Evolutionary conservation across 2,888 invertebrate genomes (phyloP), one percentile per base, ranked within the genome.

Genomic region (Lasioglossum morio): DNA sequence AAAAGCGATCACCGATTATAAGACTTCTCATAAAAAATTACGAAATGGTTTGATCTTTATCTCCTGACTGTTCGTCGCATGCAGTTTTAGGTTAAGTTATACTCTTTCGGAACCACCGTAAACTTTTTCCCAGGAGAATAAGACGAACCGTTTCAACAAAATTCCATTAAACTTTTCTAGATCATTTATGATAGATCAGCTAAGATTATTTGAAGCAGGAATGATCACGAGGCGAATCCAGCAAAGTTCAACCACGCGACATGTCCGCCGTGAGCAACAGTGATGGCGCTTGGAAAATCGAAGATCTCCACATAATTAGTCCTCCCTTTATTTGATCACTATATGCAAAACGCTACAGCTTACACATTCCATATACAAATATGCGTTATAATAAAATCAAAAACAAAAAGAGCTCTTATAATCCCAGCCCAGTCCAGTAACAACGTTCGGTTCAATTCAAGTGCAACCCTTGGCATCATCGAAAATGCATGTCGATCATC

Each of bases 271-370:
- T 43, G 43, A 63, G n/a, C 73, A 34, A 53, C 23, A 69, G 23
- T 77, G 66, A 40, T 77, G 57, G 66, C 48, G n/a, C 72, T 79
- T 74, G n/a, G 53, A 74, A 53, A 81, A 76, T 81, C 78, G 73
- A 63, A 30, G 66, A 79, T 82, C 72, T 74, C 74, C 72, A 43
- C 30, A 73, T 73, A 69, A 43, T 69, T 80, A 74, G 34, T 79
- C 79, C 81, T 76, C 79, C 78, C 77, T 89, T 89, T 86, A 86
- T 89, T 88, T 80, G 75, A 81, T 84, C 66, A 84, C 86, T 89
- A 88, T 87, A 90, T 88, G 81, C 82, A 88, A 85, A 88, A 85
- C 77, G 79, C 89, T 89, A 89, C 87, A 88, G 77, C 84, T 89
- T 84, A 87, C 84, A 89, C 85, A 79, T 85, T 84, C 72, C 81